phyloP scores from a whole-genome alignment of 2,113 vertebrate species.

The Mionectes macconnelli region DNA sequence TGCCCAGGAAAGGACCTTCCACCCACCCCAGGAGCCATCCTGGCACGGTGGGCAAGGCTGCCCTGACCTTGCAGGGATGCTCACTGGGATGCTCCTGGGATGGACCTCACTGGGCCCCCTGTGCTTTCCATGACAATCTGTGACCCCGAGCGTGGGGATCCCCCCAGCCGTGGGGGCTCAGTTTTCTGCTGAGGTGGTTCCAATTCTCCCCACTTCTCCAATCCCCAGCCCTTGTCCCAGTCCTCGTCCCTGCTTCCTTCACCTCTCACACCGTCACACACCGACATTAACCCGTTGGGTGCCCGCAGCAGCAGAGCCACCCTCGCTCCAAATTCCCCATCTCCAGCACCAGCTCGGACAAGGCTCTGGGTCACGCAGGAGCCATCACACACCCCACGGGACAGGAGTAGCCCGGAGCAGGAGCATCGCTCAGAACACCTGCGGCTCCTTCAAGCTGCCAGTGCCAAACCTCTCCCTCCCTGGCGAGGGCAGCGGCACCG shows the following conservation, averaged over 20 bases:
- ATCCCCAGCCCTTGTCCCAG: neutral
- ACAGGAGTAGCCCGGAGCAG: neutral
- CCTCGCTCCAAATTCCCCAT: neutral
- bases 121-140: neutral
- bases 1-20: neutral
- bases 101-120: neutral
- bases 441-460: accelerated
- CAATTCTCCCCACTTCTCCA: accelerated
- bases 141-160: neutral
- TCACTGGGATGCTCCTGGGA: neutral
- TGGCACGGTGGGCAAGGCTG: neutral
- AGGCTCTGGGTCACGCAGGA: neutral
- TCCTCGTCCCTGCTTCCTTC: neutral
- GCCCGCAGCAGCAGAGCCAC: accelerated
- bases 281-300: neutral
- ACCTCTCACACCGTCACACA: neutral
- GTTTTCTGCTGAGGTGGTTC: neutral
- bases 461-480: neutral
- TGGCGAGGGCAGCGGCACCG: accelerated
- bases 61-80: neutral
- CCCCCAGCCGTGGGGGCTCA: accelerated
- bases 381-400: accelerated
- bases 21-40: neutral
- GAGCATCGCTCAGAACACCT: accelerated
- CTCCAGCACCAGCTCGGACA: accelerated